phyloP scores from a whole-genome alignment of 2,113 vertebrate genomes.

The Sylvia atricapilla region DNA sequence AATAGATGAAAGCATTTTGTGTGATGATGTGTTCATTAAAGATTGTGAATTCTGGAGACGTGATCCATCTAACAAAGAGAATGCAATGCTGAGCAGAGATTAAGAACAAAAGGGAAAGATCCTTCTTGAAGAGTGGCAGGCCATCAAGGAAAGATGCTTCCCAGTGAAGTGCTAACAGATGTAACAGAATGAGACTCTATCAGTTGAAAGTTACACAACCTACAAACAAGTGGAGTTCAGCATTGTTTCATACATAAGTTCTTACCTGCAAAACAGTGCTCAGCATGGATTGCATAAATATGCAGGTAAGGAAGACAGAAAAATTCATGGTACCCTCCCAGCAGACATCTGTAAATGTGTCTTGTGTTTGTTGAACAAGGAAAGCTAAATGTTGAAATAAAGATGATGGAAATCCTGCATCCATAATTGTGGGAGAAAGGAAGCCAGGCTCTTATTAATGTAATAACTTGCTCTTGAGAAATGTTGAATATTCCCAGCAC shows the following conservation, averaged over 20 bases:
- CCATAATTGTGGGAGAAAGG: not conserved
- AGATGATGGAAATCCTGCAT: not conserved
- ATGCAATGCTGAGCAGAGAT: conserved; percentile 43
- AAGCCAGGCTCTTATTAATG: not conserved
- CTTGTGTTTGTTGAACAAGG: not conserved
- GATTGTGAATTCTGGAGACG: conserved; percentile 57
- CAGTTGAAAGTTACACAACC: conserved; percentile 38
- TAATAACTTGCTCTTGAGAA: not conserved
- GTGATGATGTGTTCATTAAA: conserved; percentile 63
- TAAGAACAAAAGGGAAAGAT: conserved; percentile 58
- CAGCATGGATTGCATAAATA: conserved; percentile 48
- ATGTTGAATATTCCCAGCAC: not conserved
- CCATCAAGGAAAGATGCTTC: conserved; percentile 56
- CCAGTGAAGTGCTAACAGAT: conserved; percentile 63
- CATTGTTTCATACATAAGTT: conserved; percentile 10
- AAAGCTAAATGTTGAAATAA: not conserved
- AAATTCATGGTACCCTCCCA: not conserved
- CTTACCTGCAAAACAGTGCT: conserved; percentile 28
- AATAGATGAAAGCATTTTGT: conserved; percentile 71
- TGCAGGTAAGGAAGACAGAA: not conserved
- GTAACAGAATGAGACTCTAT: conserved; percentile 53
- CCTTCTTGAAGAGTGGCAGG: conserved; percentile 59
- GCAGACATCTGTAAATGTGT: not conserved
- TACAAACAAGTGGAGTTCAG: conserved; percentile 53
- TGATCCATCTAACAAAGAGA: conserved; percentile 49